A percentile compares a stretch with the other conserved stretches of the same genome.
Conservation (phyloP, 2,888 invertebrate genomes). For the Matsumyia berberina region DNA sequence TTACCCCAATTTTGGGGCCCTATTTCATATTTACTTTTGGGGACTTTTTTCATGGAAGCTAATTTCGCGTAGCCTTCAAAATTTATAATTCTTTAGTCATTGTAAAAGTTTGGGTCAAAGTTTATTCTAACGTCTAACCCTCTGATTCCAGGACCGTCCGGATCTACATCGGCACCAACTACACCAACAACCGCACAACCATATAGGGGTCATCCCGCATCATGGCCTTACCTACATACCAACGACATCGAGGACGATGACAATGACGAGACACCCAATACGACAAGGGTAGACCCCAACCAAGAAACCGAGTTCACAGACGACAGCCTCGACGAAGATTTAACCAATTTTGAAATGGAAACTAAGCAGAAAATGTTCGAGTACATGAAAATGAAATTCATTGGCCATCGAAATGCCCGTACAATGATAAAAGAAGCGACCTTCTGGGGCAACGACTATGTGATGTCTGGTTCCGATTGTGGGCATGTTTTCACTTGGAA, state of each 20-base stretch:
- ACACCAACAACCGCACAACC: slow-evolving; percentile 40
- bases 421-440: slow-evolving; percentile 94
- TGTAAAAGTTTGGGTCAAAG: too few species aligned
- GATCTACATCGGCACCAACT: slow-evolving; percentile 37
- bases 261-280: slow-evolving; percentile 22
- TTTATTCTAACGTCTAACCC: not conserved
- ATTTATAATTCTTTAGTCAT: too few species aligned
- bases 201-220: slow-evolving; percentile 3
- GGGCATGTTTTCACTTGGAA: slow-evolving; percentile 95
- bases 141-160: slow-evolving; percentile 26
- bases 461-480: slow-evolving; percentile 95
- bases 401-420: slow-evolving; percentile 91
- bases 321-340: slow-evolving; percentile 79
- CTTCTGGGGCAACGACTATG: slow-evolving; percentile 92
- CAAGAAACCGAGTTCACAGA: slow-evolving; percentile 77
- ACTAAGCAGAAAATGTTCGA: slow-evolving; percentile 79
- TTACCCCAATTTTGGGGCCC: too few species aligned
- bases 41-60: too few species aligned
- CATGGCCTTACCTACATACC: slow-evolving; percentile 17
- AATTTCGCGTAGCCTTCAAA: too few species aligned
- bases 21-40: too few species aligned
- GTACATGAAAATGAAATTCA: slow-evolving; percentile 88
- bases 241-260: slow-evolving; percentile 56
- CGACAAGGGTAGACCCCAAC: slow-evolving; percentile 37
- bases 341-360: slow-evolving; percentile 79